These are phyloP conservation scores for Rhaphigaster nebulosa DNA, from an alignment of 2,888 invertebrate species.

Conservation along the genomic window DNA sequence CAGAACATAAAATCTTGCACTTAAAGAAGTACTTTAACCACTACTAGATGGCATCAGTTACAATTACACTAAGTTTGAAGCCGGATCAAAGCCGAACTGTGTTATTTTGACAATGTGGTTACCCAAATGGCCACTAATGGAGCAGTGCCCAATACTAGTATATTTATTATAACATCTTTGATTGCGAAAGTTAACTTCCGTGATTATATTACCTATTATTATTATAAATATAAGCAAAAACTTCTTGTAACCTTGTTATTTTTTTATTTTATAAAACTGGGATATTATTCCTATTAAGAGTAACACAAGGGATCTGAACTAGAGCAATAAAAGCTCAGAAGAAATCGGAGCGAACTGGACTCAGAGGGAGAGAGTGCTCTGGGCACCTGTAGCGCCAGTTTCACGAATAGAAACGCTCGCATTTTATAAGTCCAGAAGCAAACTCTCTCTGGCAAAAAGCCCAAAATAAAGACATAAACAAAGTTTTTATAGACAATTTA, in stretches of 20 bases:
- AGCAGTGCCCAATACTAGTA: too few species aligned
- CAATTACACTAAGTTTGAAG: too few species aligned
- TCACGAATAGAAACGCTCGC: constrained; percentile 14
- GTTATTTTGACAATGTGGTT: too few species aligned
- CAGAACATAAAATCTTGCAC: too few species aligned
- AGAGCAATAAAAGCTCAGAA: neutral
- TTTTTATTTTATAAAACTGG: neutral
- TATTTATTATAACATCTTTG: too few species aligned
- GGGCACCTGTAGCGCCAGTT: neutral
- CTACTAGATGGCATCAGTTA: too few species aligned
- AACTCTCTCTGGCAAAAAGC: neutral
- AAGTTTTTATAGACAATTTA: neutral
- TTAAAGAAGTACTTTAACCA: too few species aligned
- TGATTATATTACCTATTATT: too few species aligned
- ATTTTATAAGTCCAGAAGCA: neutral
- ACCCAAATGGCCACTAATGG: too few species aligned
- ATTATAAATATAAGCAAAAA: neutral
- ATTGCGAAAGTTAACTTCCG: too few species aligned
- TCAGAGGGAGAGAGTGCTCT: neutral
- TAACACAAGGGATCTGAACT: neutral
- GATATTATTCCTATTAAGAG: neutral
- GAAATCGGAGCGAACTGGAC: constrained; percentile 6
- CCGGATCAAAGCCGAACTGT: too few species aligned
- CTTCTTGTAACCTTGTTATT: neutral
- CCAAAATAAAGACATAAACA: neutral